Evolutionary conservation across 1,140 invertebrate species (phyloP).

Genomic region (Eumaeus atala): DNA sequence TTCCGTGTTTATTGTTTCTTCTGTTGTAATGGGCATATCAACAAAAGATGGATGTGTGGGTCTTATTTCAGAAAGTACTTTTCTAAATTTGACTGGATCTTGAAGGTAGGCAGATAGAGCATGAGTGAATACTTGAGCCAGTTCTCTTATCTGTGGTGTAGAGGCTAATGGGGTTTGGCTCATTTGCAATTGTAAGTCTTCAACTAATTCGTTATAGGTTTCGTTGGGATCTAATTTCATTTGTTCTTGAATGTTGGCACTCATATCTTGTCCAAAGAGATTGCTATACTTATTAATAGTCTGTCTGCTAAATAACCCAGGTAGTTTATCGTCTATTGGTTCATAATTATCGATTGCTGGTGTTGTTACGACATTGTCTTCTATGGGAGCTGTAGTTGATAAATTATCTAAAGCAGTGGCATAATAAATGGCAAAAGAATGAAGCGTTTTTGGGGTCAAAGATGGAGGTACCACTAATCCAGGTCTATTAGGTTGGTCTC

Average conservation of each 20-base stretch:
- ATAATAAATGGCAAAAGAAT: slow-evolving; percentile 85
- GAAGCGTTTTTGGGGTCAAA: slow-evolving; percentile 82
- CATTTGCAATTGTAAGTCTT: slow-evolving; percentile 77
- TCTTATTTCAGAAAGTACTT: slow-evolving; percentile 82
- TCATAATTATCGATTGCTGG: slow-evolving; percentile 44
- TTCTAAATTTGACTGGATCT: slow-evolving; percentile 85
- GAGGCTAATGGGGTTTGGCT: slow-evolving; percentile 76
- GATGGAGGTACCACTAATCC: slow-evolving; percentile 80
- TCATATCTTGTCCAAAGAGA: slow-evolving; percentile 70
- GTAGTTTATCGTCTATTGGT: slow-evolving; percentile 51
- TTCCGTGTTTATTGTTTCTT: slow-evolving; percentile 54
- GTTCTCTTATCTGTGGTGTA: slow-evolving; percentile 81
- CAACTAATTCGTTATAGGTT: slow-evolving; percentile 69
- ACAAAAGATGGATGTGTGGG: slow-evolving; percentile 82
- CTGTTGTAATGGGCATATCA: slow-evolving; percentile 54
- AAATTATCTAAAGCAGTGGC: slow-evolving; percentile 80
- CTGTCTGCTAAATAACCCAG: slow-evolving; percentile 73
- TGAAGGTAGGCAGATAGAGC: slow-evolving; percentile 86
- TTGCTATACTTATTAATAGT: slow-evolving; percentile 77
- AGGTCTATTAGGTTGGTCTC: slow-evolving; percentile 59
- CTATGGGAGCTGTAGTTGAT: slow-evolving; percentile 63
- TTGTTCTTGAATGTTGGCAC: slow-evolving; percentile 50
- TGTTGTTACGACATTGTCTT: slow-evolving; percentile 49
- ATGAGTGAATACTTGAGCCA: slow-evolving; percentile 88
- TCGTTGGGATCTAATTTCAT: slow-evolving; percentile 57